Percentiles rank a stretch among this genome's conserved stretches.
Evolutionary conservation across 2,113 vertebrate genomes (phyloP).

Genomic region (Casuarius casuarius): DNA sequence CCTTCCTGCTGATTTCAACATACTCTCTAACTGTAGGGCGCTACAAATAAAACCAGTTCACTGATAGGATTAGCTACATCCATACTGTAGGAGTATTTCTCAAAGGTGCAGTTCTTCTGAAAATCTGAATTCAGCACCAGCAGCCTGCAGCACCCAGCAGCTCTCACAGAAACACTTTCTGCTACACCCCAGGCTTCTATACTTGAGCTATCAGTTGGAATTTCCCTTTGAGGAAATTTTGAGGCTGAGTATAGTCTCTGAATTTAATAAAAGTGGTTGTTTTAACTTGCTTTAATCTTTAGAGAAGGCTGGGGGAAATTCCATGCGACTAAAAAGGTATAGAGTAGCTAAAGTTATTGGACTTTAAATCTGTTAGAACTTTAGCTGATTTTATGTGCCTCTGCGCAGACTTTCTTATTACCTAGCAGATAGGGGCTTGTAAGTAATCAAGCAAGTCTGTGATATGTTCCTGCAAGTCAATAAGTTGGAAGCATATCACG

Average conservation of each 20-base stretch:
- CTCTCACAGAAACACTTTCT: background rate
- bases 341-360: background rate
- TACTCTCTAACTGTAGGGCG: background rate
- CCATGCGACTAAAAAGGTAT: background rate
- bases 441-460: background rate
- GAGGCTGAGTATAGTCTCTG: background rate
- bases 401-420: background rate
- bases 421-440: background rate
- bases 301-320: background rate
- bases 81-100: background rate
- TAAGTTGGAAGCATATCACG: background rate
- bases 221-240: background rate
- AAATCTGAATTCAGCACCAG: background rate
- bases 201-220: background rate
- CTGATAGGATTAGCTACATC: background rate
- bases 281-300: constrained; percentile 22
- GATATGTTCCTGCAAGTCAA: background rate
- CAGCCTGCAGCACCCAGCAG: background rate
- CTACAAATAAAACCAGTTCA: background rate
- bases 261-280: background rate
- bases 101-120: background rate
- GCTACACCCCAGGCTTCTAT: background rate
- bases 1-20: background rate
- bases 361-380: background rate
- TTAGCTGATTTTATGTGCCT: background rate